phyloP scores from a whole-genome alignment of 2,797 vertebrate species.

The Spheniscus humboldti region DNA sequence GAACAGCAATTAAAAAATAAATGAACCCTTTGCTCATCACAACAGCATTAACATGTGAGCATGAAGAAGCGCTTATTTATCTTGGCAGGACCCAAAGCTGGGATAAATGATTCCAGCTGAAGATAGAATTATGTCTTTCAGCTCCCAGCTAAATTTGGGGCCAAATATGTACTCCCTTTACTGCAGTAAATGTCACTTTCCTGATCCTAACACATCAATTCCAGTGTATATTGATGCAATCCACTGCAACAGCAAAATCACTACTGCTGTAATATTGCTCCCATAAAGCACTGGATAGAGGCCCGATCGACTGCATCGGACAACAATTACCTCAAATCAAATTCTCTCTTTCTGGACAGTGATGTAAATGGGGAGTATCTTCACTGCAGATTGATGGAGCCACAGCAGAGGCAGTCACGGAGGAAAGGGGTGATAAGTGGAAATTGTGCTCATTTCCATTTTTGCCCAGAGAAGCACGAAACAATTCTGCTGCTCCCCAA shows the following conservation, averaged over 20 bases:
- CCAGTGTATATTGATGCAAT: conserved; percentile 41
- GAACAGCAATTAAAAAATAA: background rate
- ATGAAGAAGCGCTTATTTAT: conserved; percentile 22
- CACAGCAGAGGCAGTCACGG: background rate
- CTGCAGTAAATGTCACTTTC: conserved; percentile 53
- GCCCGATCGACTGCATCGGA: background rate
- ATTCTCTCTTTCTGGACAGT: background rate
- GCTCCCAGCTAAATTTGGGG: conserved; percentile 31
- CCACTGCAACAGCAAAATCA: conserved; percentile 21
- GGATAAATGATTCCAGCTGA: conserved; percentile 45
- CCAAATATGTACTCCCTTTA: background rate
- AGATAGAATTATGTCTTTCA: conserved; percentile 7
- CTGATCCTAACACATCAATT: conserved; percentile 20
- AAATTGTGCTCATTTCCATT: background rate
- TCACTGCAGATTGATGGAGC: background rate
- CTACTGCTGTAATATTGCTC: background rate
- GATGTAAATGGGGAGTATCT: background rate
- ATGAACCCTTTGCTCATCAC: conserved; percentile 11
- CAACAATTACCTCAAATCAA: conserved; percentile 51
- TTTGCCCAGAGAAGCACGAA: background rate
- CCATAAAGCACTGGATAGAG: conserved; percentile 19
- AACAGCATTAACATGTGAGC: conserved; percentile 5
- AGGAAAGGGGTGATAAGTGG: background rate
- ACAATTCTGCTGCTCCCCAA: background rate
- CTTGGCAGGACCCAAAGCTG: background rate